Conservation (phyloP, 2,888 invertebrate species). For the Lasioglossum pauxillum region DNA sequence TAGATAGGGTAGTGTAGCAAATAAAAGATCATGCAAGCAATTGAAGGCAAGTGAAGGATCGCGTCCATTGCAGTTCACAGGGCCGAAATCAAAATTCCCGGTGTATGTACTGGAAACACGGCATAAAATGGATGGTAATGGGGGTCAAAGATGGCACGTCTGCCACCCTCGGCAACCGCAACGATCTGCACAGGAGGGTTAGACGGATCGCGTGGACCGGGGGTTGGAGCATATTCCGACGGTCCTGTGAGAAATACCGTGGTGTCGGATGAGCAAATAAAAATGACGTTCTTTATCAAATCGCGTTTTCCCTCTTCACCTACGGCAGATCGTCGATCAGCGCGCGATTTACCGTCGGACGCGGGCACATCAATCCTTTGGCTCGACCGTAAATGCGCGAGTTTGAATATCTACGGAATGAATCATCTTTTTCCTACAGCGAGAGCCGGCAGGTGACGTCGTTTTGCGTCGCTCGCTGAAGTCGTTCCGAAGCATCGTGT, state of each 20-base stretch:
- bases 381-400: conserved; percentile 64
- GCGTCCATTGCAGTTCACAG: background rate
- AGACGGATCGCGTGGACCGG: conserved; percentile 22
- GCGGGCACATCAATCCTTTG: conserved; percentile 66
- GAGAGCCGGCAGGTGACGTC: conserved; percentile 53
- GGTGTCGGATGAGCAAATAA: conserved; percentile 63
- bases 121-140: conserved; percentile 42
- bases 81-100: conserved; percentile 1
- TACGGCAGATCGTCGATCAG: conserved; percentile 71
- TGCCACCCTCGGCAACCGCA: conserved; percentile 39
- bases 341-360: conserved; percentile 60
- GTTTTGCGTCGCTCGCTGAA: conserved; percentile 48
- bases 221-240: conserved; percentile 37
- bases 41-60: background rate
- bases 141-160: conserved; percentile 44
- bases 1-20: background rate
- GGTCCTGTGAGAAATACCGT: conserved; percentile 60
- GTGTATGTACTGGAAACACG: background rate
- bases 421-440: conserved; percentile 63
- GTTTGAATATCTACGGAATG: conserved; percentile 68
- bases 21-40: background rate
- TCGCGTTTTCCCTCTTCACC: conserved; percentile 65
- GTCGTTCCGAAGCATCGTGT: conserved; percentile 40
- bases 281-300: conserved; percentile 71
- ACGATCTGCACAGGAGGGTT: conserved; percentile 34